Percentiles rank a stretch among this genome's conserved stretches.
phyloP scores from a whole-genome alignment of 2,888 invertebrate genomes.

The Apamea anceps region DNA sequence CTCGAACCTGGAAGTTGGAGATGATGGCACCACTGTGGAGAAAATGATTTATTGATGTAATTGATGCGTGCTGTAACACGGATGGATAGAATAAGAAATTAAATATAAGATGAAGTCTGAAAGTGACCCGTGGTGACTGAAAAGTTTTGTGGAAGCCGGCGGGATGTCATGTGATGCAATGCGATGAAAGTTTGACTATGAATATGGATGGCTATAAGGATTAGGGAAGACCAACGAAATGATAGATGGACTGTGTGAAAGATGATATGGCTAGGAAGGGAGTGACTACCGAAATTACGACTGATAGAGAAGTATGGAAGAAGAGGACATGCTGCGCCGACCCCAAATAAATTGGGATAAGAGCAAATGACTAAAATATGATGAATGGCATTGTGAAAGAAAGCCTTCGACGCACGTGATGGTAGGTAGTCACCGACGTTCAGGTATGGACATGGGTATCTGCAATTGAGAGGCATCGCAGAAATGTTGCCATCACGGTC shows the following conservation, averaged over 20 bases:
- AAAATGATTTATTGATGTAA: background rate
- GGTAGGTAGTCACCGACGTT: no score
- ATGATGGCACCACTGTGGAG: slow-evolving; percentile 71
- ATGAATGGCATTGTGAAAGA: background rate
- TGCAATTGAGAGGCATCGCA: background rate
- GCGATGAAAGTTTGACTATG: background rate
- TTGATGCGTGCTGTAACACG: background rate
- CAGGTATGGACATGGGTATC: background rate
- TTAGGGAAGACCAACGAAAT: background rate
- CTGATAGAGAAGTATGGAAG: background rate
- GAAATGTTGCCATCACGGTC: background rate
- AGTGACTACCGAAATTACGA: no score
- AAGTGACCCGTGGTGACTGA: background rate
- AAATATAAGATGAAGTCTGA: background rate
- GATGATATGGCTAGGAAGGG: background rate
- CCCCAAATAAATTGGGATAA: background rate
- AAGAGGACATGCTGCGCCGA: background rate
- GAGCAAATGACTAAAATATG: background rate
- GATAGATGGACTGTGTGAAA: background rate
- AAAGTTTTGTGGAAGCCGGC: background rate
- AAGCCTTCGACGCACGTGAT: no score
- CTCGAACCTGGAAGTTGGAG: slow-evolving; percentile 73
- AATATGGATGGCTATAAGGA: background rate
- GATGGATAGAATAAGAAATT: background rate
- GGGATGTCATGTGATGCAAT: background rate